These are phyloP conservation scores for Mellivora capensis DNA, from an alignment of 2,113 vertebrate species.

Conservation along the genomic window DNA sequence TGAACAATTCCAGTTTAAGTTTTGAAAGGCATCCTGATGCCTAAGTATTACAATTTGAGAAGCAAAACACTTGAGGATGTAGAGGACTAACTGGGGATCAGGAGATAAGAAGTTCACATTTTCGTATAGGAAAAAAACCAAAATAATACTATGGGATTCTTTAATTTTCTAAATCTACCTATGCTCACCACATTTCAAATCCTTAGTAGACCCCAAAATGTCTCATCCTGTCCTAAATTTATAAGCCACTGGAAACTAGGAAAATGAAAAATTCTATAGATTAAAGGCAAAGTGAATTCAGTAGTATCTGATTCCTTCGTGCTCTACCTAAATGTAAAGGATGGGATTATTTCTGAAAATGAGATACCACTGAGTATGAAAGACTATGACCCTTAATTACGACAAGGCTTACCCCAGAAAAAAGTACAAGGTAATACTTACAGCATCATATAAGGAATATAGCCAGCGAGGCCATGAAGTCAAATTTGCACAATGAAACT, in stretches of 20 bases:
- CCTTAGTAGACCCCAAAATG: background rate
- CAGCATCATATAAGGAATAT: conserved; percentile 96
- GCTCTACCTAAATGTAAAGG: background rate
- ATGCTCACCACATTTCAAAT: background rate
- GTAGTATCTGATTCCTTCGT: background rate
- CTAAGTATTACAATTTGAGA: background rate
- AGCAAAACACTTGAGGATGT: background rate
- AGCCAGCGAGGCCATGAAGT: conserved; percentile 98
- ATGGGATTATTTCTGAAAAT: background rate
- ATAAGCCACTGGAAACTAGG: background rate
- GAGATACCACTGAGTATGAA: accelerated
- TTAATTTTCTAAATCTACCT: background rate
- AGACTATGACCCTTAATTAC: background rate
- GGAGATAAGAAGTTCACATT: accelerated
- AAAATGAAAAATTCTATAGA: background rate
- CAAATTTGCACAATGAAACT: conserved; percentile 94
- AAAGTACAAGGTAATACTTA: conserved; percentile 81
- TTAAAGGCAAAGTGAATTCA: background rate
- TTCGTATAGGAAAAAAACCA: background rate
- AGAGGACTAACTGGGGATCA: background rate
- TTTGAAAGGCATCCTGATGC: background rate
- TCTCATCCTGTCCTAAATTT: background rate
- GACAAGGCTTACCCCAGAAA: background rate
- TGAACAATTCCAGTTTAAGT: no score
- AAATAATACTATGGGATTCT: background rate